Evolutionary conservation across 64 coral and sea anemone species (phyloP).

Genomic region (Pocillopora verrucosa): DNA sequence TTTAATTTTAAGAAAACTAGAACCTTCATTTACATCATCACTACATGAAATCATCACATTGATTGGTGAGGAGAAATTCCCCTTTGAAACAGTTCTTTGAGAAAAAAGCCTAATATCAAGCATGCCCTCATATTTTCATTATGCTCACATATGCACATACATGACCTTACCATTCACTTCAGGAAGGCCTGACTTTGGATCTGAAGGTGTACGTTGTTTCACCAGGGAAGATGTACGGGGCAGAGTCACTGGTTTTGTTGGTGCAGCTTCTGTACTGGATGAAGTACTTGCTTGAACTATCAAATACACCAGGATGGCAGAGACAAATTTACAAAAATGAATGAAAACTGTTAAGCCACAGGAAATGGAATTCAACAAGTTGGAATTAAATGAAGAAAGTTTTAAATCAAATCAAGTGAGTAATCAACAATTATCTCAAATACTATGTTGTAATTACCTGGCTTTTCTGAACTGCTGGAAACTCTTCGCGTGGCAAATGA

Average conservation of each 20-base stretch:
- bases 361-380: background rate
- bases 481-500: slow-evolving; percentile 33
- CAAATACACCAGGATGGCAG: background rate
- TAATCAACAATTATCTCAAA: background rate
- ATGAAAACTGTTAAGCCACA: background rate
- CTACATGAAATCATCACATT: too few relatives aligned
- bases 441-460: slow-evolving; percentile 34
- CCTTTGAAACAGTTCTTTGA: too few relatives aligned
- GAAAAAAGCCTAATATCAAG: too few relatives aligned
- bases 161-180: slow-evolving; percentile 29
- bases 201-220: background rate
- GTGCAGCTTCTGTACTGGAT: background rate
- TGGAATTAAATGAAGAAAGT: background rate
- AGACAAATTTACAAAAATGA: background rate
- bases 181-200: slow-evolving; percentile 27
- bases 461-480: slow-evolving; percentile 43
- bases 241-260: slow-evolving; percentile 21
- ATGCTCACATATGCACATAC: too few relatives aligned
- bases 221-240: slow-evolving; percentile 1
- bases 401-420: too few relatives aligned
- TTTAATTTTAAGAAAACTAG: too few relatives aligned
- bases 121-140: too few relatives aligned
- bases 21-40: too few relatives aligned
- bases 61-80: too few relatives aligned
- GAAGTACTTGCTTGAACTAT: slow-evolving; percentile 4